phyloP scores from a whole-genome alignment of 2,113 vertebrate species.

The Rhizomys pruinosus region DNA sequence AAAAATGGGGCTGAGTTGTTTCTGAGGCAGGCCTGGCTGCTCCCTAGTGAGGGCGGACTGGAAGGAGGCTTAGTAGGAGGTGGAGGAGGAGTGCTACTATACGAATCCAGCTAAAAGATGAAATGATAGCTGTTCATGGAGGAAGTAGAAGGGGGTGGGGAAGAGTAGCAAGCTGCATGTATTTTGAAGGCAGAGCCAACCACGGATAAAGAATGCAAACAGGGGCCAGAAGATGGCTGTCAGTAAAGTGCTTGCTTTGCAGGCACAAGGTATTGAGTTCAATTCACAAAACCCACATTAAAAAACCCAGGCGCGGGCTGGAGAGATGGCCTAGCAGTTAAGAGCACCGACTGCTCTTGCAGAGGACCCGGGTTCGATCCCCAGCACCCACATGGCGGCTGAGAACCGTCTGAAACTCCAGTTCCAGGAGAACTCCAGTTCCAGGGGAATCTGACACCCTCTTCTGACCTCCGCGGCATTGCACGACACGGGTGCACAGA shows the following conservation, averaged over 20 bases:
- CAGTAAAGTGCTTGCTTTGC: no score
- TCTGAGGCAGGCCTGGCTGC: neutral
- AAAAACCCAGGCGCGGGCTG: no score
- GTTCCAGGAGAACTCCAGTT: no score
- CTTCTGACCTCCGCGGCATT: no score
- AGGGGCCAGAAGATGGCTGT: neutral
- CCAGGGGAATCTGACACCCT: no score
- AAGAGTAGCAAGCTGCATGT: no score
- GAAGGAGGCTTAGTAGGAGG: neutral
- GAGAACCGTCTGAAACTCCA: no score
- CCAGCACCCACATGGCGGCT: no score
- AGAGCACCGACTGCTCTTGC: no score
- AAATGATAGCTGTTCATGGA: neutral
- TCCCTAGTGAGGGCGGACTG: neutral
- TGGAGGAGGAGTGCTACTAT: neutral
- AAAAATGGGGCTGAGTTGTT: neutral
- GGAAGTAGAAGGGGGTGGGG: constrained; percentile 38
- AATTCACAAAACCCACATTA: neutral
- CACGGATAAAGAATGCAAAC: neutral
- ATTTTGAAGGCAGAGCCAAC: neutral
- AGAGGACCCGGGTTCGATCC: no score
- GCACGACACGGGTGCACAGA: no score
- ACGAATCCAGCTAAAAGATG: neutral
- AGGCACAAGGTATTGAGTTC: neutral
- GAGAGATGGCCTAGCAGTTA: no score